Evolutionary conservation across 1,140 invertebrate genomes (phyloP).

Genomic region (Drosophila micromelanica): DNA sequence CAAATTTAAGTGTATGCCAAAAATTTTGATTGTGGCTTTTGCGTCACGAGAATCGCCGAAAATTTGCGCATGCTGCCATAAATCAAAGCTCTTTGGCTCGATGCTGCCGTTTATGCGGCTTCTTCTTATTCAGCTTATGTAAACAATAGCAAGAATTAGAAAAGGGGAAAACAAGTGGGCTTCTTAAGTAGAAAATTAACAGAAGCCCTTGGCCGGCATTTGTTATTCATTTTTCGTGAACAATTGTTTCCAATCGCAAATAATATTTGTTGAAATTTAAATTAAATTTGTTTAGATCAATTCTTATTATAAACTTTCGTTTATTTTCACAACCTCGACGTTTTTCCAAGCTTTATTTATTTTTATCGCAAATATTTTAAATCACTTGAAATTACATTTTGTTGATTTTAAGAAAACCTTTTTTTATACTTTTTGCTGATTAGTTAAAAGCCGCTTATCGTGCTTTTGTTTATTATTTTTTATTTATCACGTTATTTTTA

Average conservation of each 20-base stretch:
- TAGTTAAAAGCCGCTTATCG: conserved; percentile 10
- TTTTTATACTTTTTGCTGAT: conserved; percentile 19
- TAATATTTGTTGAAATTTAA: conserved; percentile 14
- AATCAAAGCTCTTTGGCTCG: conserved; percentile 31
- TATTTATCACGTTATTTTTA: background rate
- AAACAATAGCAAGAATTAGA: conserved; percentile 1
- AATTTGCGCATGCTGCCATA: conserved; percentile 18
- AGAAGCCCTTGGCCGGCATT: conserved; percentile 20
- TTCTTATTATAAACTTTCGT: conserved; percentile 6
- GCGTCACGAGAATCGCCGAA: conserved; percentile 17
- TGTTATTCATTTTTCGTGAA: background rate
- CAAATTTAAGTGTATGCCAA: background rate
- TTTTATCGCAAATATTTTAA: conserved; percentile 7
- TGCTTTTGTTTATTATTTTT: conserved; percentile 19
- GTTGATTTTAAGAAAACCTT: conserved; percentile 5
- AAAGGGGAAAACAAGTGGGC: conserved; percentile 6
- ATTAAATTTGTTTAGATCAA: conserved; percentile 2
- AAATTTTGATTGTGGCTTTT: conserved; percentile 11
- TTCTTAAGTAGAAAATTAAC: conserved; percentile 4
- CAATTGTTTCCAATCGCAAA: background rate
- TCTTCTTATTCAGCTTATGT: background rate
- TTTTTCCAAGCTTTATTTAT: conserved; percentile 29
- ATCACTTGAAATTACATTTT: conserved; percentile 16
- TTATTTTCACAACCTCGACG: conserved; percentile 17
- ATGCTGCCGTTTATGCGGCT: background rate